Evolutionary conservation across 2,797 vertebrate genomes (phyloP).

Genomic region (Melanotaenia maccullochi): DNA sequence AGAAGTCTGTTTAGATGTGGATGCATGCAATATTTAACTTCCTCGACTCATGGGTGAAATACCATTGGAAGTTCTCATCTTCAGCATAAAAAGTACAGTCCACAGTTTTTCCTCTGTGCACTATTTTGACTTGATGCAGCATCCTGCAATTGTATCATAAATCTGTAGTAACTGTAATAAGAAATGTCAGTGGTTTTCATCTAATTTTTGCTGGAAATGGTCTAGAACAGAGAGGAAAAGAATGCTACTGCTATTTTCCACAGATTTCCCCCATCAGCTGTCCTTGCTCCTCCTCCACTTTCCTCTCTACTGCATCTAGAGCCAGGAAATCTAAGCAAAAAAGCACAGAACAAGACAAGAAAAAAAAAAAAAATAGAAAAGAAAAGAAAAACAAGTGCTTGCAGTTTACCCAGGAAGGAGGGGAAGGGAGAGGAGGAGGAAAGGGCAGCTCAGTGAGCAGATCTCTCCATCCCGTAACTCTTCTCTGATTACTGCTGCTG

Average conservation of each 20-base stretch:
- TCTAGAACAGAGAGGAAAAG: conserved; percentile 54
- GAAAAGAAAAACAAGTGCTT: conserved; percentile 67
- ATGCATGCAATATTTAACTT: conserved; percentile 39
- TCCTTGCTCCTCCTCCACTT: conserved; percentile 55
- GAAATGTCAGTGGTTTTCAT: conserved; percentile 36
- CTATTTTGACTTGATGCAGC: conserved; percentile 17
- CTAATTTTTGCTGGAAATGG: conserved; percentile 37
- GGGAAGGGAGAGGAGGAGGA: conserved; percentile 30
- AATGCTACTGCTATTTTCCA: conserved; percentile 53
- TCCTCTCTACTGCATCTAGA: conserved; percentile 31
- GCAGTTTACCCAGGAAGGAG: conserved; percentile 52
- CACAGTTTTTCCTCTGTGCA: neutral
- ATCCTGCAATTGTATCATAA: conserved; percentile 26
- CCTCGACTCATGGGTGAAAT: neutral
- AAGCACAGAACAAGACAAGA: conserved; percentile 62
- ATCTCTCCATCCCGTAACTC: conserved; percentile 66
- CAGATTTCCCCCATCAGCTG: conserved; percentile 73
- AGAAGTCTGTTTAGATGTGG: conserved; percentile 42
- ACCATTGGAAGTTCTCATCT: neutral
- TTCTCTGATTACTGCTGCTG: conserved; percentile 56
- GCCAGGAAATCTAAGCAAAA: conserved; percentile 64
- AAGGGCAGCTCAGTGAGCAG: conserved; percentile 35
- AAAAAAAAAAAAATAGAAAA: conserved; percentile 22
- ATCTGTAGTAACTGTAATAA: conserved; percentile 13
- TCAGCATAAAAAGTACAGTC: neutral